Evolutionary conservation across 2,888 invertebrate genomes (phyloP).

Genomic region (Synanthedon myopaeformis): DNA sequence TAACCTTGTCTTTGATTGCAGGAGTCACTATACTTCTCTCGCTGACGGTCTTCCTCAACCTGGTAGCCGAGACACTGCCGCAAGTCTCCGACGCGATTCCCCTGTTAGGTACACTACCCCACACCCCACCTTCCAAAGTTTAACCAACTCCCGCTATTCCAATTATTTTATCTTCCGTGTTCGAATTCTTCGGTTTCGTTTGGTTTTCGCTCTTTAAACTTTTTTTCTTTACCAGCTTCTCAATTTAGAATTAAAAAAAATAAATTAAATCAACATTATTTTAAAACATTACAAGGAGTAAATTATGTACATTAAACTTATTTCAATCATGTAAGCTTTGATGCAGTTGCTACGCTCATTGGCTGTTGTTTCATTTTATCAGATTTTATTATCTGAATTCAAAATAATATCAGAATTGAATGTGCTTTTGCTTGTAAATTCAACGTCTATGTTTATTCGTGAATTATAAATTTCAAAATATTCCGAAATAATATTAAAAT

Average conservation of each 20-base stretch:
- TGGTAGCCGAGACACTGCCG: constrained; percentile 99
- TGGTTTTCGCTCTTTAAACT: constrained; percentile 11
- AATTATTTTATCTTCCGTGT: constrained; percentile 26
- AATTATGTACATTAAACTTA: constrained; percentile 40
- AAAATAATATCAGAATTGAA: neutral
- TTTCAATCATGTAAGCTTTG: constrained; percentile 15
- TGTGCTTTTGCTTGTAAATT: constrained; percentile 14
- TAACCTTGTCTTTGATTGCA: constrained; percentile 82
- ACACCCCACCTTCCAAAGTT: constrained; percentile 37
- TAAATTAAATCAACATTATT: constrained; percentile 43
- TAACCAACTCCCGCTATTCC: constrained; percentile 34
- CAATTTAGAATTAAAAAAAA: constrained; percentile 19
- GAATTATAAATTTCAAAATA: neutral
- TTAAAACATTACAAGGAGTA: constrained; percentile 68
- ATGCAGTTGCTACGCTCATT: constrained; percentile 21
- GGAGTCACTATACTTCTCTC: constrained; percentile 99
- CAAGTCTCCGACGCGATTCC: constrained; percentile 99
- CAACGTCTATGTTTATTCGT: neutral
- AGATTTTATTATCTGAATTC: neutral
- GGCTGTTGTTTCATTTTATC: constrained; percentile 12
- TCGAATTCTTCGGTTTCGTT: neutral
- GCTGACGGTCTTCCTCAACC: constrained; percentile 99
- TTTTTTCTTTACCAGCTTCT: constrained; percentile 16
- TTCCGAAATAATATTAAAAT: neutral
- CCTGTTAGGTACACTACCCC: constrained; percentile 91